Evolutionary conservation across 2,888 invertebrate genomes (phyloP), one percentile per base, ranked within the genome.

Genomic region (Drosophila antonietae): DNA sequence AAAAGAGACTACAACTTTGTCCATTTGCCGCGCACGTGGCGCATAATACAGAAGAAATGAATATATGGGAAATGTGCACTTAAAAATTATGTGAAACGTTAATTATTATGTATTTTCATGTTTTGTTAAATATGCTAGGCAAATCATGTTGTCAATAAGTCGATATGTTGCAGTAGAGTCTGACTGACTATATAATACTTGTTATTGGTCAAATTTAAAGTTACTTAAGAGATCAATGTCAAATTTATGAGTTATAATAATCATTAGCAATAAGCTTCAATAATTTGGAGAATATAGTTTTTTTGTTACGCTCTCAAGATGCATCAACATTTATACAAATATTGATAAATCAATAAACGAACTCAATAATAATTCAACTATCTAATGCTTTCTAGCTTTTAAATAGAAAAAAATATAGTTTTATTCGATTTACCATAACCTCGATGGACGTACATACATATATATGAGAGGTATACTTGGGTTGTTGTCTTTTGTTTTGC

Each of bases 91-190:
- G 75, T 18, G 49, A 51, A 66, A 59, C 75, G 83, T 83, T 91
- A 90, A 91, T 91, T 90, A 90, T 84, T 79, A 81, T 81, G 76
- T 81, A 76, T 78, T 78, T 68, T 68, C 80, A 68, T 82, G 82
- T 77, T 77, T 80, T 83, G 81, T 85, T 69, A 68, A 82, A 84
- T 85, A 90, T 75, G 87, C 75, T 78, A 83, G 20, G 43, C 52
- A 28, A 46, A 35, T 33, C 20, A 86, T 83, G 81, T 81, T 73
- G 51, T 67, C 63, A 62, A 57, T 33, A 66, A 64, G 31, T n/a
- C n/a, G 9, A 5, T 4, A 10, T 12, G 31, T 12, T 10, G 31
- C 5, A 2, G n/a, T 7, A 0, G 49, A 7, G 33, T 4, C 2
- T 18, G 3, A 33, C 18, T 7, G 49, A 33, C 49, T 51, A 3